Base-by-base conservation (phyloP, 2,888 invertebrate genomes). In the Dioctria linearis region DNA sequence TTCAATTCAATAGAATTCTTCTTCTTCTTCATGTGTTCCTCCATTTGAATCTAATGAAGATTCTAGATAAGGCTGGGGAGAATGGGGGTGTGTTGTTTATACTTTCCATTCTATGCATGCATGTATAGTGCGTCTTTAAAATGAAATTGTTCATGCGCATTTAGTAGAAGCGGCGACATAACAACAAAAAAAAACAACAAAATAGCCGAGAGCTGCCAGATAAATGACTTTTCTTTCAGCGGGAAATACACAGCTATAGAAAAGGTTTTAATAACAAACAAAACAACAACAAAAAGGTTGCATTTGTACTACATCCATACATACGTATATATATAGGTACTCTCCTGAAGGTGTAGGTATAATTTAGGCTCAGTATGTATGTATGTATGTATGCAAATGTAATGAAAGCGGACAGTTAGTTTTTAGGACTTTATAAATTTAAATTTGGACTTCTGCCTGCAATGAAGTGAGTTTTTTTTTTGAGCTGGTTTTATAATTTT, bases 81-180 rank as follows among this genome's bases (percentile, higher is more conserved):
- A 8, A 46, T 9, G 9, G 49, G 49, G 49, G 49, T 46, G 9
- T 9, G 9, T 46, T 9, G n/a, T n/a, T 54, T 11, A 4, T 54
- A 54, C 11, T 11, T 11, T n/a, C 54, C 3, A 11, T 46, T 9
- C 49, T 46, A 46, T 9, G 49, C 9, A 46, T 46, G 39, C 73
- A 73, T 73, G 57, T 57, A 57, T 73, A 42, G 57, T 25, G 42
- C 73, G 54, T 54, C n/a, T 54, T 2, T 25, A 25, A 51, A 51
- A 51, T 46, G 42, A 42, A 73, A 73, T 73, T 73, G 73, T 73
- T 73, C 73, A 73, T 73, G 73, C 73, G 73, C 73, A 73, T 73
- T 73, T 73, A 57, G 25, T 25, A 25, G 25, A 42, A 57, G 59
- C 51, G 51, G 39, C 40, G 40, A 57, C 25, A 73, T 42, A 73